Evolutionary conservation across 1,140 invertebrate species (phyloP).

Genomic region (Dreissena rostriformis): DNA sequence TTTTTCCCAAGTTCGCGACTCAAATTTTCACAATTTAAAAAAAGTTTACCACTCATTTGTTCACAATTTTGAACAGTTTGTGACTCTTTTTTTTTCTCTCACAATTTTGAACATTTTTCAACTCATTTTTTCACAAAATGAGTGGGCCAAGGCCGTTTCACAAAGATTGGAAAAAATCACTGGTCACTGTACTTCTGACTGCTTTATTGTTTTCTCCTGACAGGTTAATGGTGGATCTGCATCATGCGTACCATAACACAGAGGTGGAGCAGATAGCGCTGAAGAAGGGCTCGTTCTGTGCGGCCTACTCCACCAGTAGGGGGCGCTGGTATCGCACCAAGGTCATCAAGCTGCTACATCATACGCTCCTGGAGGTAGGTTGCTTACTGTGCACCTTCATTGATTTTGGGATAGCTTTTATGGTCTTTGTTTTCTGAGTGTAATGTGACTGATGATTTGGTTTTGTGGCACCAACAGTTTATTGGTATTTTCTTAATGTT

Average conservation of each 20-base stretch:
- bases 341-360: conserved; percentile 49
- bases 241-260: conserved; percentile 36
- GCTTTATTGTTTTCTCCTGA: not conserved
- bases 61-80: too few species aligned
- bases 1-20: too few species aligned
- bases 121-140: too few species aligned
- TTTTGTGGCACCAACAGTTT: too few species aligned
- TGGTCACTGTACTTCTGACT: too few species aligned
- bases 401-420: not conserved
- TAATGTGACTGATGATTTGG: not conserved
- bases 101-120: too few species aligned
- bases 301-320: conserved; percentile 10
- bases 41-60: too few species aligned
- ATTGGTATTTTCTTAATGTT: too few species aligned
- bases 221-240: conserved; percentile 43
- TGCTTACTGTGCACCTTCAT: not conserved
- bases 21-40: too few species aligned
- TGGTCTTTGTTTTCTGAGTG: not conserved
- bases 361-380: conserved; percentile 49
- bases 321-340: conserved; percentile 53
- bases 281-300: conserved; percentile 43
- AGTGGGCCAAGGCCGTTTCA: too few species aligned
- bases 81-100: too few species aligned
- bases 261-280: not conserved
- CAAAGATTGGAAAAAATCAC: too few species aligned